Base-by-base conservation (phyloP, 23 tunicate species). In the Halocynthia roretzi region DNA sequence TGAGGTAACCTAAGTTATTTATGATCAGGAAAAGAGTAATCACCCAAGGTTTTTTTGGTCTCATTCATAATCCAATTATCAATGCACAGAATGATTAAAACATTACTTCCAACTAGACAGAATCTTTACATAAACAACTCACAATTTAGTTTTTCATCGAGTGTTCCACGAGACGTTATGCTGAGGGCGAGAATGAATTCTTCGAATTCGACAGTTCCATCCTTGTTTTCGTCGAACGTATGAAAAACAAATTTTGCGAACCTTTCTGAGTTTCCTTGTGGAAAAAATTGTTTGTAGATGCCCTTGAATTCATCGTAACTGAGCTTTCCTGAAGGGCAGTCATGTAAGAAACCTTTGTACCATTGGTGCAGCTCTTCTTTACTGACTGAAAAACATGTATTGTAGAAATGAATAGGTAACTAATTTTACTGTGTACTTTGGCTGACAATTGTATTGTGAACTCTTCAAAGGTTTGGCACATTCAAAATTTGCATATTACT, bases 241-340 rank as follows among this genome's bases (percentile, higher is more conserved):
- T 84, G 83, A 74, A 96, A 96, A 53, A 96, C 99, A 76, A 96
- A 96, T 76, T 92, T 92, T 0, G 98, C 98, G 80, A 92, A 92
- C 53, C 83, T 92, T 51, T 82, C 98, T 52, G 98, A 92, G 72
- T 92, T 86, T 10, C 98, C 98, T 83, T 87, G 92, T 11, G 99
- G 99, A 71, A 96, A 96, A 71, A 96, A 96, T 76, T 96, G 99
- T 58, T 87, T 83, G 71, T 96, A 96, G 22, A 96, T 96, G 66
- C 95, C 91, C 57, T 91, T 85, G 83, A 96, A 96, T 57, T 89
- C 96, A 52, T 89, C 88, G 74, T 78, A 84, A 7, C 96, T 62
- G 82, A 96, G 77, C 71, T 90, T 96, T 71, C 99, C 99, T 12
- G 96, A 85, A 20, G 99, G 99, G 71, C 99, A 96, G 67, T 96